phyloP scores from a whole-genome alignment of 1,140 invertebrate species.

The Pararge aegeria region DNA sequence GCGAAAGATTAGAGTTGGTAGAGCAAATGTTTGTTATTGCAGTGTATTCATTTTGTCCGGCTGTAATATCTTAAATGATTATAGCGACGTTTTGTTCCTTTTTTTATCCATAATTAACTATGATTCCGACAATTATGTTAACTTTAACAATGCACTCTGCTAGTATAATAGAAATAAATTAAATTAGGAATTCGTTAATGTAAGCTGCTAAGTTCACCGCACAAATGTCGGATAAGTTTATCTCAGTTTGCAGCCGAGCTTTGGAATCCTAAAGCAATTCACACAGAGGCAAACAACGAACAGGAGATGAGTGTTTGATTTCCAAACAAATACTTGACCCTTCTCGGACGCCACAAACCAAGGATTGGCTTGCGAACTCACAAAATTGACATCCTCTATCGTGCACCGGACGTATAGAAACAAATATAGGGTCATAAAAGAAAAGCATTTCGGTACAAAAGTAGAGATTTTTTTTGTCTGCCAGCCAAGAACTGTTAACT shows the following conservation, averaged over 20 bases:
- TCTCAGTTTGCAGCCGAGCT: constrained; percentile 21
- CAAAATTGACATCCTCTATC: constrained; percentile 23
- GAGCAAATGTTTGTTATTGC: too few species aligned
- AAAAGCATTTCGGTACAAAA: neutral
- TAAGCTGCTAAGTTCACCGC: constrained; percentile 1
- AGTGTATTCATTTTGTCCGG: too few species aligned
- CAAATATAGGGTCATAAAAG: constrained; percentile 1
- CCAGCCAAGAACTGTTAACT: neutral
- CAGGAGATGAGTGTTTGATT: constrained; percentile 31
- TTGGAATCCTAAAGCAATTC: constrained; percentile 30
- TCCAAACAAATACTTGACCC: constrained; percentile 37
- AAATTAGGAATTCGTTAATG: neutral
- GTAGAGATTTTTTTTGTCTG: neutral
- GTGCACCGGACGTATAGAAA: neutral
- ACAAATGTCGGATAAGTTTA: constrained; percentile 23
- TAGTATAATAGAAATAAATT: constrained; percentile 2
- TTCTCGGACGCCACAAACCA: constrained; percentile 33
- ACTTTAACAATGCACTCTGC: neutral
- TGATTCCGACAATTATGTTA: neutral
- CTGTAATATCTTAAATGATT: too few species aligned
- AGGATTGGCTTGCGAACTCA: constrained; percentile 28
- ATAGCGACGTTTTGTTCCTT: too few species aligned
- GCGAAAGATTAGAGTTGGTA: too few species aligned
- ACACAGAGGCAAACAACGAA: constrained; percentile 20
- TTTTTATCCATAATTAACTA: neutral